Evolutionary conservation across 1,140 invertebrate species (phyloP).

Genomic region (Papilio aristodemus): DNA sequence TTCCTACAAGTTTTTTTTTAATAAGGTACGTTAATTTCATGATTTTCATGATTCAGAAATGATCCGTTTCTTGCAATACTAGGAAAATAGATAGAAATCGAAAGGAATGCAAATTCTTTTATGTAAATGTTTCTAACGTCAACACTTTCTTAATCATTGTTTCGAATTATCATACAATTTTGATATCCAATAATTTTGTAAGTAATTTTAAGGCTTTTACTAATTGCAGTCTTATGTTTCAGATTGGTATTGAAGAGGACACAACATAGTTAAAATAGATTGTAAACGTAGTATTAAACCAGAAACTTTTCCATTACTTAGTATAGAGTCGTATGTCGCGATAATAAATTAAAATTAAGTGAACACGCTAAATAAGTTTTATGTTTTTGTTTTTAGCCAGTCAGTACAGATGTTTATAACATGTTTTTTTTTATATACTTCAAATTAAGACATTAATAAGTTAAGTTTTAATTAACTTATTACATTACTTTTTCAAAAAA

Average conservation of each 20-base stretch:
- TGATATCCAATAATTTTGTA: too few species aligned
- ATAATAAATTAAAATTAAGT: slow-evolving; percentile 51
- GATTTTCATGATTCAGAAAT: too few species aligned
- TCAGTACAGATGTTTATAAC: slow-evolving; percentile 42
- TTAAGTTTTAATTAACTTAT: slow-evolving; percentile 34
- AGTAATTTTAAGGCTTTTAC: too few species aligned
- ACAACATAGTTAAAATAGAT: slow-evolving; percentile 1
- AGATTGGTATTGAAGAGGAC: background rate
- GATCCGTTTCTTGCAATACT: too few species aligned
- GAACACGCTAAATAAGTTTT: slow-evolving; percentile 40
- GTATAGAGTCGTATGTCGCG: slow-evolving; percentile 37
- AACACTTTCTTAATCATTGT: too few species aligned
- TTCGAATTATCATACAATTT: too few species aligned
- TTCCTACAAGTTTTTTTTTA: background rate
- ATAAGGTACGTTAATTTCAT: background rate
- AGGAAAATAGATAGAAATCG: too few species aligned
- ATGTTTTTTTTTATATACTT: slow-evolving; percentile 31
- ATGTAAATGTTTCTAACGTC: too few species aligned
- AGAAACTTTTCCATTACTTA: slow-evolving; percentile 44
- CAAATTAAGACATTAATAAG: slow-evolving; percentile 10
- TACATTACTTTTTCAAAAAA: slow-evolving; percentile 23
- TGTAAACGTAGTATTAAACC: background rate
- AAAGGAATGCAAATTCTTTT: too few species aligned
- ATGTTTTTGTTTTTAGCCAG: slow-evolving; percentile 49
- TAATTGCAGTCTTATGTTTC: background rate